Evolutionary conservation across 2,113 vertebrate species (phyloP), one percentile per base, ranked within the genome.

Genomic region (Columbina picui): DNA sequence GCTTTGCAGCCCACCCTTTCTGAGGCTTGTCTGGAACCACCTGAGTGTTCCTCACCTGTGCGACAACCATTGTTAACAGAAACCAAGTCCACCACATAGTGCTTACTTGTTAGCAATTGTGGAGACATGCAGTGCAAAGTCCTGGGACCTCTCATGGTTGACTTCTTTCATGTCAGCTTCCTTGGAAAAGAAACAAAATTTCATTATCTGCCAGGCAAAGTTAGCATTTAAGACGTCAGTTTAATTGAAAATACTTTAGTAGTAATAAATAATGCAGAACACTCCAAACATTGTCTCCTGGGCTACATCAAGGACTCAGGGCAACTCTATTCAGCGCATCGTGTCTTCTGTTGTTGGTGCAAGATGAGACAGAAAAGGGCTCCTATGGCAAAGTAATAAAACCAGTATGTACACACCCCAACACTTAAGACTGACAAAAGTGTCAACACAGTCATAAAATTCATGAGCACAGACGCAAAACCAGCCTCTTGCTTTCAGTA

Each of bases 221-320:
- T 6, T n/a, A 32, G 61, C 30, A 27, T 84, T 84, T 63, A 36
- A 92, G 91, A 64, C 41, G 20, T 29, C 76, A 9, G 41, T 63
- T 93, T 84, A 96, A 87, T 7, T 78, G 75, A 74, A 90, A 70
- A 83, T n/a, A 84, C 57, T 90, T 90, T 13, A 55, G 68, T 5
- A 55, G 22, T 52, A 79, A 79, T 87, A 94, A 83, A 71, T 81
- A 91, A 93, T 34, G 70, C 78, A 71, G 78, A 71, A 60, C 22
- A 27, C 32, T 68, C 34, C 71, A 65, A 78, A 60, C 29, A 60
- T 30, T 29, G 45, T 59, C 83, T 88, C 38, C 1, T 2, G 76
- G 63, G 20, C 67, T 67, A 94, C 86, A 86, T 19, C 39, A 29
- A 86, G 83, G 83, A 84, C 32, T 22, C 7, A 2, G 26, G 45